Conservation (phyloP, 2,888 invertebrate genomes). For the Agrotis puta region DNA sequence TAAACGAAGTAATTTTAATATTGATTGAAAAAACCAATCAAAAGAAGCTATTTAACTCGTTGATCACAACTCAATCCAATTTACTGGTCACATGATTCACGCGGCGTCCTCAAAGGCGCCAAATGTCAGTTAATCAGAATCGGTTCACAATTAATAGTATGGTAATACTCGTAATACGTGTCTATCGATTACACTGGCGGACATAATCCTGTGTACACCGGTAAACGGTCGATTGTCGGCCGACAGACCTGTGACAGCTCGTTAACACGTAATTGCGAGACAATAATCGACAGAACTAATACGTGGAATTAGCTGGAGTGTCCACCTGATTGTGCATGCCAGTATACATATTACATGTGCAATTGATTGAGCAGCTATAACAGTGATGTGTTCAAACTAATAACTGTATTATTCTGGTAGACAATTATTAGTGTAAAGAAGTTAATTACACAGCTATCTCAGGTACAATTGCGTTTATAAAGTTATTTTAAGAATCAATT, state of each 20-base stretch:
- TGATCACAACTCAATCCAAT: slow-evolving; percentile 19
- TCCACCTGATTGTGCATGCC: slow-evolving; percentile 53
- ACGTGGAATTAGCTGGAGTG: slow-evolving; percentile 56
- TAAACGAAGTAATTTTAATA: not conserved
- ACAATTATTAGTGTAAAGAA: not conserved
- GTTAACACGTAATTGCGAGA: slow-evolving; percentile 65
- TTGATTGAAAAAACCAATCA: not conserved
- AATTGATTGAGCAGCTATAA: slow-evolving; percentile 43
- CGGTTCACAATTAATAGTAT: slow-evolving; percentile 52
- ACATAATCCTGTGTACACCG: slow-evolving; percentile 60
- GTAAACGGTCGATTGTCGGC: slow-evolving; percentile 54
- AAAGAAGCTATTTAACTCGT: slow-evolving; percentile 3
- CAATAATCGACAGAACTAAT: slow-evolving; percentile 67
- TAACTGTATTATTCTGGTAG: slow-evolving; percentile 20
- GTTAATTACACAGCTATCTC: not conserved
- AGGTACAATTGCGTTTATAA: not conserved
- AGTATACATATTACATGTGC: slow-evolving; percentile 33
- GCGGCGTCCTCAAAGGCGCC: slow-evolving; percentile 37
- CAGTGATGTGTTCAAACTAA: slow-evolving; percentile 40
- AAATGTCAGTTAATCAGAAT: slow-evolving; percentile 49
- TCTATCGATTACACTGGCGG: slow-evolving; percentile 58
- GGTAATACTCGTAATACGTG: slow-evolving; percentile 47
- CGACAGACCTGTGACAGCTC: slow-evolving; percentile 60
- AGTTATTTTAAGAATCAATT: not conserved
- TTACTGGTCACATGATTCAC: slow-evolving; percentile 10